Percentiles rank a stretch among this genome's conserved stretches.
These are phyloP conservation scores for Caenorhabditis afra DNA, from an alignment of 2,888 invertebrate genomes.

Conservation along the genomic window DNA sequence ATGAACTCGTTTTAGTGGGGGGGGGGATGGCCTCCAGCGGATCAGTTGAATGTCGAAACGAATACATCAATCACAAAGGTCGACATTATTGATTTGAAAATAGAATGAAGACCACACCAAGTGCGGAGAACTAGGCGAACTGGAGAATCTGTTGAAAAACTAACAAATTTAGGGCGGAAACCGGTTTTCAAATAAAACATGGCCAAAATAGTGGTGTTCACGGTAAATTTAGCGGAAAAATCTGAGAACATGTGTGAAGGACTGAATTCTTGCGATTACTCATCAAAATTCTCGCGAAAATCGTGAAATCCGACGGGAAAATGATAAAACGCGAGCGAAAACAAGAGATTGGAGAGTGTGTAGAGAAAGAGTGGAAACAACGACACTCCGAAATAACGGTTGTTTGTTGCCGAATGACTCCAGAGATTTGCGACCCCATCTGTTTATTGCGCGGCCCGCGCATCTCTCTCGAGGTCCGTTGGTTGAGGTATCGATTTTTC, in stretches of 20 bases:
- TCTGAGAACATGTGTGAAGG: neutral
- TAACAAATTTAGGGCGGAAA: constrained; percentile 6
- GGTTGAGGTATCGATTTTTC: neutral
- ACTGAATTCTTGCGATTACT: neutral
- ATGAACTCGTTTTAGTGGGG: neutral
- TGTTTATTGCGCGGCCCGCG: neutral
- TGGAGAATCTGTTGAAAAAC: constrained; percentile 14
- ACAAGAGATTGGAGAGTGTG: neutral
- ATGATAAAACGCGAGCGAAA: neutral
- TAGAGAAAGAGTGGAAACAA: constrained; percentile 12
- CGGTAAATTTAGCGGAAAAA: neutral
- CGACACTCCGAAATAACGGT: constrained; percentile 16
- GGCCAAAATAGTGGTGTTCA: neutral
- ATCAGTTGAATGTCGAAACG: constrained; percentile 23
- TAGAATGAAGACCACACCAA: neutral
- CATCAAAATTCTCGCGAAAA: neutral
- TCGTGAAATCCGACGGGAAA: neutral
- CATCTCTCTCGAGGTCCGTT: neutral
- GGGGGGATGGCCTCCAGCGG: neutral
- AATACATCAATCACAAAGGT: constrained; percentile 38
- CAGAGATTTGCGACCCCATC: too few relatives aligned
- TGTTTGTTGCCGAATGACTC: neutral
- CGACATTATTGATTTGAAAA: constrained; percentile 10
- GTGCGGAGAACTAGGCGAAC: neutral
- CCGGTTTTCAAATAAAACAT: constrained; percentile 18